Percentiles rank a stretch among this genome's conserved stretches.
These are phyloP conservation scores for Lonchura striata DNA, from an alignment of 2,113 vertebrate species.

Conservation along the genomic window DNA sequence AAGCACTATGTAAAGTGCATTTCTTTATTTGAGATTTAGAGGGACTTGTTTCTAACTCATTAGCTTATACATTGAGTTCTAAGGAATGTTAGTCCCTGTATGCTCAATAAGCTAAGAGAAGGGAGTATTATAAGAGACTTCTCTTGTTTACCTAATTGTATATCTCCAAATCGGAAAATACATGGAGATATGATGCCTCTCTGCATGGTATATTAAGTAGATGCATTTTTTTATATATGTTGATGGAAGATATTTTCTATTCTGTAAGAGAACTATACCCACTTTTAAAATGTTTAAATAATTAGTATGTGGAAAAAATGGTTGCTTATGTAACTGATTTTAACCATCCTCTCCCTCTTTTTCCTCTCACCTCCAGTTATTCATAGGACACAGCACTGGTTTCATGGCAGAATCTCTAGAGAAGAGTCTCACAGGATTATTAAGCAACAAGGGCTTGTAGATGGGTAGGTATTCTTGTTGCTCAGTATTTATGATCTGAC, in stretches of 20 bases:
- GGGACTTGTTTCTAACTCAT: not conserved
- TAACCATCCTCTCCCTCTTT: not conserved
- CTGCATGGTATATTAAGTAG: not conserved
- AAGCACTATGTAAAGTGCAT: not conserved
- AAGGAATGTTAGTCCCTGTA: not conserved
- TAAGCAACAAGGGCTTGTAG: slow-evolving; percentile 94
- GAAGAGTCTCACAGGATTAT: slow-evolving; percentile 95
- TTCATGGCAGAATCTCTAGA: slow-evolving; percentile 92
- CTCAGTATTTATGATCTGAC: not conserved
- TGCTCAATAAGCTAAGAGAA: not conserved
- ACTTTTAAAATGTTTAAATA: slow-evolving; percentile 41
- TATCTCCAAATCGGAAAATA: not conserved
- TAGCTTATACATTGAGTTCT: not conserved
- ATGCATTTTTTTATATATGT: not conserved
- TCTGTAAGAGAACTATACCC: not conserved
- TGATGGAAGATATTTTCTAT: not conserved
- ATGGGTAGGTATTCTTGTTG: slow-evolving; percentile 81
- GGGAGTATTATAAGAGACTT: not conserved
- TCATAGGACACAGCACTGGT: slow-evolving; percentile 96
- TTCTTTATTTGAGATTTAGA: not conserved
- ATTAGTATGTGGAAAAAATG: not conserved
- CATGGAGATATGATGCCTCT: not conserved
- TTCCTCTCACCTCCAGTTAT: slow-evolving; percentile 78
- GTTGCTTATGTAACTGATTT: not conserved
- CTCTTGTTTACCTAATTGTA: not conserved